These are phyloP conservation scores for Catonia carolina DNA, from an alignment of 2,888 invertebrate species.

Conservation along the genomic window DNA sequence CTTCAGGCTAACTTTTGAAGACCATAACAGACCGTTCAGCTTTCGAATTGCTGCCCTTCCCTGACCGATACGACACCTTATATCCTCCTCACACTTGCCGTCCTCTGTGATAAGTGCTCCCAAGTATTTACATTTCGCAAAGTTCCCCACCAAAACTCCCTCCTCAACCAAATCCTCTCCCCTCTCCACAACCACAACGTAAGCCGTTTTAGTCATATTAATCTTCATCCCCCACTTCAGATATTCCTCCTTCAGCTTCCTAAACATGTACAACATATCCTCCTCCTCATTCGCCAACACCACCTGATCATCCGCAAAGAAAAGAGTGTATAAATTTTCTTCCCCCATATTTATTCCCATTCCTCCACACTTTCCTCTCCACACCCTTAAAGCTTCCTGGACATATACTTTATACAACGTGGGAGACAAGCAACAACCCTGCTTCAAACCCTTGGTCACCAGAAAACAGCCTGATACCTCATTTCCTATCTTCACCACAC, in stretches of 20 bases:
- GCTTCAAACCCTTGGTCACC: background rate
- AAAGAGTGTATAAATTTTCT: slow-evolving; percentile 24
- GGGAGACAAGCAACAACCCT: slow-evolving; percentile 1
- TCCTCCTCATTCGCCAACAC: slow-evolving; percentile 28
- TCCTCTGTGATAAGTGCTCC: too few species aligned
- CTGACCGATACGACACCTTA: too few species aligned
- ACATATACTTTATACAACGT: background rate
- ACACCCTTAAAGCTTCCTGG: background rate
- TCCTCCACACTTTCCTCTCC: slow-evolving; percentile 3
- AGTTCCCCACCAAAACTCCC: too few species aligned
- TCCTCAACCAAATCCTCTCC: too few species aligned
- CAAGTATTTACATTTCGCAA: too few species aligned
- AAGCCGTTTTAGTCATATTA: slow-evolving; percentile 25
- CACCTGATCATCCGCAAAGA: slow-evolving; percentile 29
- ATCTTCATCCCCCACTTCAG: slow-evolving; percentile 20
- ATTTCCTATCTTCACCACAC: background rate
- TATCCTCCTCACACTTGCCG: too few species aligned
- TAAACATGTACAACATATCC: slow-evolving; percentile 27
- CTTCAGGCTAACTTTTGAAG: too few species aligned
- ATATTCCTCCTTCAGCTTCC: slow-evolving; percentile 29
- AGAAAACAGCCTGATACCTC: background rate
- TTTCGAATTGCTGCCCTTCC: too few species aligned
- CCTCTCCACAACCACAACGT: slow-evolving; percentile 7
- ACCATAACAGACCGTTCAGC: too few species aligned
- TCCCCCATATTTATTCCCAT: slow-evolving; percentile 10